Percentiles rank a stretch among this genome's conserved stretches.
Evolutionary conservation across 2,113 vertebrate genomes (phyloP).

Genomic region (Phaethon lepturus): DNA sequence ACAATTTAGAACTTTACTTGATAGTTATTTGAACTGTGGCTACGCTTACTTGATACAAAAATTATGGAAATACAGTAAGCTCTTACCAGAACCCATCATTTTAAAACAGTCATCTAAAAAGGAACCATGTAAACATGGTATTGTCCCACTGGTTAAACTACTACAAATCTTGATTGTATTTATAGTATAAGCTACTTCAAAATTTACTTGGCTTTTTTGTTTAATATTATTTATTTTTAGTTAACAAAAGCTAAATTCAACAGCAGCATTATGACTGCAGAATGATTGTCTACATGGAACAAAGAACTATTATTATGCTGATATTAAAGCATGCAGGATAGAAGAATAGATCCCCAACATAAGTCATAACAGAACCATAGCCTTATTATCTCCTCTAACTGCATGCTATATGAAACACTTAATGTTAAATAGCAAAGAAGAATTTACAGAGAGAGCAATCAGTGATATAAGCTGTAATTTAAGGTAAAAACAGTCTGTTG

Average conservation of each 20-base stretch:
- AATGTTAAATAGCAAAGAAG: neutral
- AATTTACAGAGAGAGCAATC: neutral
- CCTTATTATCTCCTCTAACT: no score
- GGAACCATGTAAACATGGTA: neutral
- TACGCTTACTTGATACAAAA: neutral
- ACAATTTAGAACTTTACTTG: neutral
- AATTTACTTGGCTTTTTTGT: neutral
- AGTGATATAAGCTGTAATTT: neutral
- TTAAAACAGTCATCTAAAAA: neutral
- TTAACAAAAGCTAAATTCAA: neutral
- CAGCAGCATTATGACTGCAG: neutral
- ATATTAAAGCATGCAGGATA: neutral
- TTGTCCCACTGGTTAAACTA: neutral
- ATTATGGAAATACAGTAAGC: neutral
- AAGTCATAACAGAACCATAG: neutral
- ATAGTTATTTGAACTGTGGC: neutral
- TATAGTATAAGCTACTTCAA: neutral
- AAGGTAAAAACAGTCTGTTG: neutral
- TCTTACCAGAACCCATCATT: neutral
- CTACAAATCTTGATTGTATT: neutral
- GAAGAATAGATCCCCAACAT: neutral
- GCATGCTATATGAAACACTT: neutral
- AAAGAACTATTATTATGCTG: neutral
- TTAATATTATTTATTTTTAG: neutral
- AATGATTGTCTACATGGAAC: neutral